phyloP scores from a whole-genome alignment of 1,140 invertebrate genomes.

The Ips typographus region DNA sequence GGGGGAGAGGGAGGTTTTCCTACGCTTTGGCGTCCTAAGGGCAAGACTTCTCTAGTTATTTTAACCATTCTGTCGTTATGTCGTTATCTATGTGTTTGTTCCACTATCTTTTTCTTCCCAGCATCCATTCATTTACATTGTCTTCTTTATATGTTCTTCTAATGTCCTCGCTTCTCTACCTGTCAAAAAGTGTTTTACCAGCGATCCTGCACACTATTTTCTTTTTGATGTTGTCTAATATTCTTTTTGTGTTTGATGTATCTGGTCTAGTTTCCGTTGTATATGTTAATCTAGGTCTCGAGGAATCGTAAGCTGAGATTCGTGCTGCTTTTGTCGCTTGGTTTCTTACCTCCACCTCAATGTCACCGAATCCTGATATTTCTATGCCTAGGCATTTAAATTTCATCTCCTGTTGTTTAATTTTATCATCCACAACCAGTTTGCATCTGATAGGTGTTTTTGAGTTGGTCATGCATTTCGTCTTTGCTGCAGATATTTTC shows the following conservation, averaged over 20 bases:
- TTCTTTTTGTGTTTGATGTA: slow-evolving; percentile 2
- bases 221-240: neutral
- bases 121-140: neutral
- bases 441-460: too few species aligned
- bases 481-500: neutral
- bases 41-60: neutral
- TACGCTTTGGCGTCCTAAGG: neutral
- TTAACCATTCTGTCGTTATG: neutral
- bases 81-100: neutral
- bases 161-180: neutral
- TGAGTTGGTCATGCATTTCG: too few species aligned
- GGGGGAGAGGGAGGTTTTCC: neutral
- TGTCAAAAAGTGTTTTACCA: neutral
- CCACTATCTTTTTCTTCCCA: neutral
- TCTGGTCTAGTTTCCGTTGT: neutral
- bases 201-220: slow-evolving; percentile 2
- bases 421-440: too few species aligned
- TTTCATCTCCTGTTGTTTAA: neutral
- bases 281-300: neutral
- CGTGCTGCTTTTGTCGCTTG: too few species aligned
- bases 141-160: neutral
- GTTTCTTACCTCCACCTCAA: too few species aligned
- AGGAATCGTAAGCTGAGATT: neutral
- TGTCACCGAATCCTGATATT: neutral
- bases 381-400: neutral